Base-by-base conservation (phyloP, 2,113 vertebrate species). In the Scomber scombrus region DNA sequence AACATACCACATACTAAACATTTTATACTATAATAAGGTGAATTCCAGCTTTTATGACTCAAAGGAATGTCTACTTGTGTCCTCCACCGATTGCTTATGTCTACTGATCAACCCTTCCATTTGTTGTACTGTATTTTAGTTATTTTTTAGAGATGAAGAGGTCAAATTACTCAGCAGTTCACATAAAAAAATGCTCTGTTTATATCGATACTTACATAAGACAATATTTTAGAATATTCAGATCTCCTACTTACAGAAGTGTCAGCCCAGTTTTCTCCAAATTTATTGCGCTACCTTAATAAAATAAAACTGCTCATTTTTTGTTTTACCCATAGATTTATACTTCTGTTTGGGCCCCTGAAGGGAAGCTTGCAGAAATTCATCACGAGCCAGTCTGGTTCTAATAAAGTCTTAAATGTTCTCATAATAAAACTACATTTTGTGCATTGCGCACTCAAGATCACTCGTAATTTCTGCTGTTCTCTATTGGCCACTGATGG, bases 401-500 rank as follows among this genome's bases (percentile, higher is more conserved):
- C 69, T 55, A 77, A 72, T 88, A 85, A 92, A 76, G 86, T 87
- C 85, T 62, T 77, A 81, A 77, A 80, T 70, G 52, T 21, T 67
- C 65, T 57, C 75, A 58, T 60, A 78, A 81, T 82, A 73, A 71
- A 87, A 89, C 75, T 49, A 75, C 60, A 86, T 78, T 80, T 75
- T 54, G 75, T 72, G 68, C 79, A 63, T 46, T 50, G 18, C 3
- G 50, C 81, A 34, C 21, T 82, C 80, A 77, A 78, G 78, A 87
- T 84, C 78, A 76, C 79, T 66, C 76, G 85, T 83, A 79, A 81
- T 88, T 89, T 67, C 65, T 64, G 34, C 75, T 67, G 11, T 71
- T 80, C 87, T 85, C 85, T 66, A 54, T 76, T 78, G 83, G 68
- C 75, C 77, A 78, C 76, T 80, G 75, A 91, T 90, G 85, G 71